Base-by-base conservation (phyloP, 2,113 vertebrate genomes). In the Perognathus longimembris region DNA sequence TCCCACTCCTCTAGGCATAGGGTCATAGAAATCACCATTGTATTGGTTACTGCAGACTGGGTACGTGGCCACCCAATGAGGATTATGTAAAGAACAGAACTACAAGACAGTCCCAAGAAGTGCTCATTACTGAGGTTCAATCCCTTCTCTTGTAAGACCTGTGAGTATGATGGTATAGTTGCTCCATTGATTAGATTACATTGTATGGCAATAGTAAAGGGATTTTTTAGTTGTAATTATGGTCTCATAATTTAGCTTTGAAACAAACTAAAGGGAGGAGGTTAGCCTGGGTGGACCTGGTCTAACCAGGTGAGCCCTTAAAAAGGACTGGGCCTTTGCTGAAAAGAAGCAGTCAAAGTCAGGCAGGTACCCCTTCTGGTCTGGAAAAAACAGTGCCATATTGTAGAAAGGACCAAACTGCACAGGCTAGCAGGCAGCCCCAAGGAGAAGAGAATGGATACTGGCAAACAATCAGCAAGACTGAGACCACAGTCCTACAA, bases 241-340 rank as follows among this genome's bases (percentile, higher is more conserved):
- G 57, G 11, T 73, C 66, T 21, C 15, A 85, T 81, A 57, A 73
- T 28, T 67, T 66, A 38, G 34, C 34, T 67, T 22, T 50, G 21
- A 96, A 17, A 28, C 32, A 70, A 57, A 63, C 57, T 36, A 89
- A 71, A 85, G 57, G 22, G 38, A 86, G 80, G 83, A 86, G 80
- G 83, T 69, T 45, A 57, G 26, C 3, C 17, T 64, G 30, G 42
- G 6, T 81, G 10, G 7, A n/a, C 10, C 38, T 81, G 18, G 26
- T 26, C 73, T 78, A 67, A 81, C 64, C 7, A 45, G 50, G 40
- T 78, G 26, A 79, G 34, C 26, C 34, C 80, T 86, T 82, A n/a
- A 24, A 71, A 63, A 30, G 21, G 5, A 67, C 18, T 36, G 24
- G 26, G 15, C 7, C 24, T 61, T 85, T 85, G 50, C 57, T 34